Conservation (phyloP, 2,797 vertebrate species). For the Acipenser transmontanus region DNA sequence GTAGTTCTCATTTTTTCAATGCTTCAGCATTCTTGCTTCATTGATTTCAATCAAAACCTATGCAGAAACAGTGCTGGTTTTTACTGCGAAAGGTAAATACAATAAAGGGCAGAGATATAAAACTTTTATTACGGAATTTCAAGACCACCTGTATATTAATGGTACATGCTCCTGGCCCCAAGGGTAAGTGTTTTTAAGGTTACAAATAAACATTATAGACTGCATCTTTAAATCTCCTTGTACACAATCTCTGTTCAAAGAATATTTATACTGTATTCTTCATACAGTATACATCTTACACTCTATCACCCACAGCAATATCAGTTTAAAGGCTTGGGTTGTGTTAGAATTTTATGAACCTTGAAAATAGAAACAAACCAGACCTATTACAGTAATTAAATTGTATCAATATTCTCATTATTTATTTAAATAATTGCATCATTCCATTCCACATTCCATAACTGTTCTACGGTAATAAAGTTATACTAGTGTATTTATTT, state of each 20-base stretch:
- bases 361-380: constrained; percentile 5
- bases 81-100: not conserved
- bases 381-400: not conserved
- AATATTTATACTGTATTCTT: not conserved
- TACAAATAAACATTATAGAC: not conserved
- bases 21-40: constrained; percentile 16
- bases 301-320: not conserved
- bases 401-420: constrained; percentile 7
- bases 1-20: constrained; percentile 1
- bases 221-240: not conserved
- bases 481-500: too few species aligned
- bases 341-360: constrained; percentile 9
- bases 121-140: not conserved
- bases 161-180: not conserved
- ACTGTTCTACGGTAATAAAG: too few species aligned
- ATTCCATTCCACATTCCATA: too few species aligned
- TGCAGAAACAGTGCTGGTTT: not conserved
- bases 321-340: not conserved
- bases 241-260: not conserved
- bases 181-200: not conserved
- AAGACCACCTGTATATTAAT: not conserved
- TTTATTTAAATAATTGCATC: not conserved
- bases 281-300: constrained; percentile 1
- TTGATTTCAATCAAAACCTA: constrained; percentile 23
- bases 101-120: not conserved